Evolutionary conservation across 2,888 invertebrate genomes (phyloP), one percentile per base, ranked within the genome.

Genomic region (Lithophane socia): DNA sequence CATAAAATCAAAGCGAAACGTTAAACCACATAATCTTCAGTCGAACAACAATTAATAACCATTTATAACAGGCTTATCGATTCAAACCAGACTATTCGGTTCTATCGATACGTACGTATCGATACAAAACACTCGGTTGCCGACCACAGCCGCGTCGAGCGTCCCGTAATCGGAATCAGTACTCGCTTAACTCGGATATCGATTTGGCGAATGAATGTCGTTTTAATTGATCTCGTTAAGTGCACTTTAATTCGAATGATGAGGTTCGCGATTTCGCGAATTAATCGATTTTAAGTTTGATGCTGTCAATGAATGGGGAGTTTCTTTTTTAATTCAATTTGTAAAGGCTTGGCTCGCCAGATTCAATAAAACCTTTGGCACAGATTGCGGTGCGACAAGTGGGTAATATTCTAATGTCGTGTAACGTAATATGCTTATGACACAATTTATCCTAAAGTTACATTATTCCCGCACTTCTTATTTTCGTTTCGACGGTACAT

Each of bases 211-310:
- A 90, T 91, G 90, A 92, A 91, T 91, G 91, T 90, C 90, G 88
- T 80, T 87, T 90, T 92, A 93, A 92, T 92, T 92, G 91, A 90
- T 88, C 86, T 83, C 86, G 88, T 90, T 88, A 90, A 92, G 92
- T 89, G 91, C 92, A 88, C 92, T 93, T 92, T 90, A 89, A 90
- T 87, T 90, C 87, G 87, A 86, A 88, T 87, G 83, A 89, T 88
- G 85, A 85, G 84, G 86, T 87, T 82, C 79, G 80, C 84, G 87
- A 78, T 85, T 88, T 83, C 81, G 80, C 79, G 85, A 82, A 89
- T 91, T 92, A 91, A 92, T 91, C 90, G 89, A 87, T 87, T 86
- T 84, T 77, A 85, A 80, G 79, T 83, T 71, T 74, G 70, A 64
- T 77, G 52, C 18, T 70, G 72, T 66, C 58, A 73, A 68, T 76